Percentiles rank a stretch among this genome's conserved stretches.
Conservation (phyloP, 2,797 vertebrate species). For the Pipistrellus kuhlii region DNA sequence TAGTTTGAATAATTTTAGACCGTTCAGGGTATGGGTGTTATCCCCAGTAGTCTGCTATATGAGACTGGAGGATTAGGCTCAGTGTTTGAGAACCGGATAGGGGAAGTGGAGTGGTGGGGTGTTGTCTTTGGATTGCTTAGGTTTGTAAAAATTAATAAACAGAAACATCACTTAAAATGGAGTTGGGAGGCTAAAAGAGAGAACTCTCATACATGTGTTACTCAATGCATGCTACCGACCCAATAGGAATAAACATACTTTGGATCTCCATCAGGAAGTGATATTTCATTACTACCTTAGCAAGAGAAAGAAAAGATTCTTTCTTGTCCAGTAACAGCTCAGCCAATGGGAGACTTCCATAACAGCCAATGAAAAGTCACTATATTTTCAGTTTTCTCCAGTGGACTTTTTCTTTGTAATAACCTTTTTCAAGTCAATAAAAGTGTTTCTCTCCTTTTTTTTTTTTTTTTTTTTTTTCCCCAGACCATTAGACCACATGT, state of each 20-base stretch:
- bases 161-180: not conserved
- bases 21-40: accelerated
- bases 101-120: not conserved
- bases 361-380: not conserved
- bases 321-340: not conserved
- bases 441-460: not conserved
- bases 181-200: not conserved
- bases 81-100: not conserved
- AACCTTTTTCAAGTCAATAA: not conserved
- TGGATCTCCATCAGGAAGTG: not conserved
- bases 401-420: not conserved
- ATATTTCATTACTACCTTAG: not conserved
- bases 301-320: not conserved
- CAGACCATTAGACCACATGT: not conserved
- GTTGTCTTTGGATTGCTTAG: not conserved
- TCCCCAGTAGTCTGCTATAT: not conserved
- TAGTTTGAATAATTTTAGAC: not conserved
- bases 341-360: not conserved
- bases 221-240: not conserved
- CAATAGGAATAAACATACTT: not conserved
- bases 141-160: not conserved
- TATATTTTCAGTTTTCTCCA: not conserved
- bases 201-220: not conserved
- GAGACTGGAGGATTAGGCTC: not conserved
- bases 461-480: not conserved